Percentiles rank a stretch among this genome's conserved stretches.
Conservation (phyloP, 2,797 vertebrate genomes). For the Brachyalestes nurse region DNA sequence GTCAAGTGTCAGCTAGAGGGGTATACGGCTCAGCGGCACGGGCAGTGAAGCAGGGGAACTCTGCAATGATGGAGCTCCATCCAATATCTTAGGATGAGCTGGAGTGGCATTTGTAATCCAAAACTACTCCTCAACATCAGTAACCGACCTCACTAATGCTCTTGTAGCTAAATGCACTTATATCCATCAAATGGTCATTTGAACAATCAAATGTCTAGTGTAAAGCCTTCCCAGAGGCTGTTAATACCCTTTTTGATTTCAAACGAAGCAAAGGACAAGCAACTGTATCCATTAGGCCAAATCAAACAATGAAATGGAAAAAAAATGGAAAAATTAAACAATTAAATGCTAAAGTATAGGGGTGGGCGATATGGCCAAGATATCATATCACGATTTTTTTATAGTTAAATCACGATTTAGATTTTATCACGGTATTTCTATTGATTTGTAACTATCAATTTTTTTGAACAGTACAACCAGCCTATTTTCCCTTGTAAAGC, state of each 20-base stretch:
- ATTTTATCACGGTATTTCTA: no score
- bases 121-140: no score
- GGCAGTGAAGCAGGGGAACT: no score
- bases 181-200: neutral
- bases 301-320: no score
- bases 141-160: neutral
- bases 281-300: no score
- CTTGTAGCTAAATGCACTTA: neutral
- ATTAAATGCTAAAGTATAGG: neutral
- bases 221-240: neutral
- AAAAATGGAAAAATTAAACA: neutral
- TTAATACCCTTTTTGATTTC: neutral
- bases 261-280: neutral
- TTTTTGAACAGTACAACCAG: no score
- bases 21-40: neutral
- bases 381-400: no score
- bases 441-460: no score
- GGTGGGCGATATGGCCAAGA: no score
- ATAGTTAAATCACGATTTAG: no score
- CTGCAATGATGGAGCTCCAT: neutral
- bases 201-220: neutral
- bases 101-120: neutral
- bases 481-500: no score
- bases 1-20: neutral
- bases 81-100: neutral